Base-by-base conservation (phyloP, 2,113 vertebrate genomes). In the Mormyrus iriodes region DNA sequence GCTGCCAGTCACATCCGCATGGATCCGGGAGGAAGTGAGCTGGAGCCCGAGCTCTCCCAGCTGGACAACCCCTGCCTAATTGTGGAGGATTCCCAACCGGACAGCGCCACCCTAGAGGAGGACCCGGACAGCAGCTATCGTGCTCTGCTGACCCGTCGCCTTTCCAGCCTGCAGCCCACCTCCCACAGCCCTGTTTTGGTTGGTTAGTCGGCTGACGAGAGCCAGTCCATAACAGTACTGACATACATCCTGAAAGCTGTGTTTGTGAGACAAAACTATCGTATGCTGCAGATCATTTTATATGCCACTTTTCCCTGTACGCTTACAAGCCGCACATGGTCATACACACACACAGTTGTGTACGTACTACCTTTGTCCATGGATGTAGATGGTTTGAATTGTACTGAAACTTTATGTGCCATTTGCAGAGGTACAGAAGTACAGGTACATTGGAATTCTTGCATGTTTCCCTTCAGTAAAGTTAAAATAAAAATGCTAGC, bases 81-180 rank as follows among this genome's bases (percentile, higher is more conserved):
- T 69, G 97, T 98, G 86, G 98, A 98, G 93, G 98, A 98, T 93
- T 99, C 98, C 0, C 97, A 98, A 95, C 97, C 97, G 8, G 97
- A 96, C 92, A 96, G 96, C 48, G 95, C 95, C 44, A 95, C 95
- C 85, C 90, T 95, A 49, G 97, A 96, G 90, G 96, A 96, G 93
- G 96, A 96, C 82, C 94, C 96, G 0, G 96, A 96, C 89, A 95
- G 92, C 91, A 96, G 96, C 94, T 96, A 96, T 91, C 94, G 96
- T 21, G 93, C 95, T 2, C 65, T 96, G 90, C 92, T 97, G 42
- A 93, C 95, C 90, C 93, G 95, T 15, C 95, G 96, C 89, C 95
- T 97, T 89, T 96, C 96, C 73, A 95, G 94, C 92, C 94, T 97
- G 46, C 96, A 96, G 92, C 93, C 95, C 85, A 93, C 94, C 89